Evolutionary conservation across 2,797 vertebrate species (phyloP).

Genomic region (Tympanoctomys barrerae): DNA sequence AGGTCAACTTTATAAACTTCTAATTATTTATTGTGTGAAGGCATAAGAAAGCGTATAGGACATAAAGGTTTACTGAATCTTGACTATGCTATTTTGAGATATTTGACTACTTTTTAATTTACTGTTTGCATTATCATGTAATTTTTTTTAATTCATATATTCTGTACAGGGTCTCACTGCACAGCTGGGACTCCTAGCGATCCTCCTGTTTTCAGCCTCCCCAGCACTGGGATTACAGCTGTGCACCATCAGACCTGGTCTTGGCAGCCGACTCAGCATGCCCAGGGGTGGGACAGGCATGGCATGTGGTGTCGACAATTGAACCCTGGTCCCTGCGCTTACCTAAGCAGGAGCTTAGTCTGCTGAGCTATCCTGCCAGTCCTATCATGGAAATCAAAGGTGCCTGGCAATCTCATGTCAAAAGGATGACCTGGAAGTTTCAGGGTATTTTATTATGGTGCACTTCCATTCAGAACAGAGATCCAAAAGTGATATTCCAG

Average conservation of each 20-base stretch:
- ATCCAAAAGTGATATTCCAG: neutral
- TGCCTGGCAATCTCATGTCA: neutral
- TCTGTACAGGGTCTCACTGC: no score
- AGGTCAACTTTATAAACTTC: neutral
- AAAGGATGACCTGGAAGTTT: neutral
- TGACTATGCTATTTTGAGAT: neutral
- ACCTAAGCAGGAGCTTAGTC: no score
- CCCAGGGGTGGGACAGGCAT: no score
- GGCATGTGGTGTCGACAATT: no score
- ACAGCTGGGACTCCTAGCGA: no score
- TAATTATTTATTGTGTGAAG: neutral
- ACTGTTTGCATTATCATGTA: neutral
- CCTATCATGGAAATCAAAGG: neutral
- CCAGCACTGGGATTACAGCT: no score
- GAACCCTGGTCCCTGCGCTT: no score
- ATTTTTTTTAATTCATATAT: no score
- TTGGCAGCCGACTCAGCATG: no score
- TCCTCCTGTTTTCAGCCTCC: no score
- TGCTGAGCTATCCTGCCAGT: no score
- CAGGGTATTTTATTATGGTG: neutral
- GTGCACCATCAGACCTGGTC: no score
- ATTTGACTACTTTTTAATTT: neutral
- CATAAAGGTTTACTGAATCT: neutral
- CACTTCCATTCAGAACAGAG: neutral
- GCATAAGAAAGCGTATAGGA: neutral